phyloP scores from a whole-genome alignment of 2,113 vertebrate genomes.

The Dunckerocampus dactyliophorus region DNA sequence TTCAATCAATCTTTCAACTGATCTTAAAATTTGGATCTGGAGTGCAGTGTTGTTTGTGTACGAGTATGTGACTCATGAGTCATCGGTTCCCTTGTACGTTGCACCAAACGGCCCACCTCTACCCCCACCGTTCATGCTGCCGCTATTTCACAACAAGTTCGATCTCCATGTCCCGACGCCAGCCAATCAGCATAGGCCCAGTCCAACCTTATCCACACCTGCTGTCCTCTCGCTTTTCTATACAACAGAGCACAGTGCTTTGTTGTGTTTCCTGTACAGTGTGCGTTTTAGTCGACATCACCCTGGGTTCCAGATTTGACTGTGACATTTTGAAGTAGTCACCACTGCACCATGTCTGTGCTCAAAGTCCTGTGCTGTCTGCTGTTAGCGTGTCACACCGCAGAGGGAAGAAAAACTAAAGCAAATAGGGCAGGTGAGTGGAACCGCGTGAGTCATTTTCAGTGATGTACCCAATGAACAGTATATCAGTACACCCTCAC shows the following conservation, averaged over 20 bases:
- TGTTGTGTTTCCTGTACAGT: neutral
- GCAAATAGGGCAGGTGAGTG: conserved; percentile 60
- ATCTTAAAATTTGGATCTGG: too few relatives aligned
- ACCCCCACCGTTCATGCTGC: conserved; percentile 11
- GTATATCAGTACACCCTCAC: too few relatives aligned
- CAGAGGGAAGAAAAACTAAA: conserved; percentile 53
- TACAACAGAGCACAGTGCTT: neutral
- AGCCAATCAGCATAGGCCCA: conserved; percentile 58
- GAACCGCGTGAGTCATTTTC: neutral
- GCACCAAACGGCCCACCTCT: neutral
- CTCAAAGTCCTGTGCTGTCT: conserved; percentile 55
- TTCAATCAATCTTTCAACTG: too few relatives aligned
- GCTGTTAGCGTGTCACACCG: conserved; percentile 51
- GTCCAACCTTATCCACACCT: conserved; percentile 33
- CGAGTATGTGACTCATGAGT: neutral
- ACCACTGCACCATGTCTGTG: conserved; percentile 44
- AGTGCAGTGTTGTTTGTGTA: neutral
- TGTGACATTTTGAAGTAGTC: neutral
- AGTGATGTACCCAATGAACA: too few relatives aligned
- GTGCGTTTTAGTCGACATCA: too few relatives aligned
- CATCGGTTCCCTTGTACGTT: neutral
- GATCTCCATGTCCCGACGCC: conserved; percentile 11
- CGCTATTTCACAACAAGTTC: conserved; percentile 53
- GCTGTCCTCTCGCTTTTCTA: conserved; percentile 4
- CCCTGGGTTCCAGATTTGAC: neutral